phyloP scores from a whole-genome alignment of 1,140 invertebrate genomes.

The Drosophila nannoptera region DNA sequence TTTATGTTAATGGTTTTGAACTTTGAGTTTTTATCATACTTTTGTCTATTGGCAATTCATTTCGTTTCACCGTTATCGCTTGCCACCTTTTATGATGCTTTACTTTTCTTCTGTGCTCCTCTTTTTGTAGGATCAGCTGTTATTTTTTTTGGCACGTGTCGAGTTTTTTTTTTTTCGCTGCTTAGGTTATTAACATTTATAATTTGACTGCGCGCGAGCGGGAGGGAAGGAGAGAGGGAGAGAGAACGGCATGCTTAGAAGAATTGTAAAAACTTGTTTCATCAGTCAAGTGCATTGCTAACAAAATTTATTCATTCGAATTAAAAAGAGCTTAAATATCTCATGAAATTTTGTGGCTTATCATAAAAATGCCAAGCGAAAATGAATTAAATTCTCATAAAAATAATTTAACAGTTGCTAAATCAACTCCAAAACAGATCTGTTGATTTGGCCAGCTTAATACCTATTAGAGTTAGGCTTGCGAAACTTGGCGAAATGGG shows the following conservation, averaged over 20 bases:
- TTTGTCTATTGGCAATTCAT: constrained; percentile 17
- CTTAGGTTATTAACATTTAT: constrained; percentile 43
- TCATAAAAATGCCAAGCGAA: constrained; percentile 3
- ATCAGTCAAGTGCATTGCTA: constrained; percentile 26
- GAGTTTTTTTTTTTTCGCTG: constrained; percentile 27
- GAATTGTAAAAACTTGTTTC: constrained; percentile 24
- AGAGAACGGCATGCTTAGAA: not conserved
- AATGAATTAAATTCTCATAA: not conserved
- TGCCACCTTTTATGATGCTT: constrained; percentile 55
- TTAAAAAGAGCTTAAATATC: not conserved
- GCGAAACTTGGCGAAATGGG: no score
- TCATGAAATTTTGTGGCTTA: not conserved
- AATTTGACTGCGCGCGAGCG: constrained; percentile 46
- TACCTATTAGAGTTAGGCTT: not conserved
- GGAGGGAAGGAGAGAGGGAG: not conserved
- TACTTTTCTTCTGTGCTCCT: constrained; percentile 14
- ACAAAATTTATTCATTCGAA: constrained; percentile 6
- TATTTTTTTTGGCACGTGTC: constrained; percentile 52
- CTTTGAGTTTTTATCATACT: constrained; percentile 5
- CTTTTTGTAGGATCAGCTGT: constrained; percentile 50
- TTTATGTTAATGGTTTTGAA: constrained; percentile 43
- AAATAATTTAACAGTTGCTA: not conserved
- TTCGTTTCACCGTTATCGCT: constrained; percentile 31
- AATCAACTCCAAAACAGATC: not conserved
- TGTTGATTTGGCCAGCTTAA: not conserved